These are phyloP conservation scores for Hesperia comma DNA, from an alignment of 2,888 invertebrate species.

Conservation along the genomic window DNA sequence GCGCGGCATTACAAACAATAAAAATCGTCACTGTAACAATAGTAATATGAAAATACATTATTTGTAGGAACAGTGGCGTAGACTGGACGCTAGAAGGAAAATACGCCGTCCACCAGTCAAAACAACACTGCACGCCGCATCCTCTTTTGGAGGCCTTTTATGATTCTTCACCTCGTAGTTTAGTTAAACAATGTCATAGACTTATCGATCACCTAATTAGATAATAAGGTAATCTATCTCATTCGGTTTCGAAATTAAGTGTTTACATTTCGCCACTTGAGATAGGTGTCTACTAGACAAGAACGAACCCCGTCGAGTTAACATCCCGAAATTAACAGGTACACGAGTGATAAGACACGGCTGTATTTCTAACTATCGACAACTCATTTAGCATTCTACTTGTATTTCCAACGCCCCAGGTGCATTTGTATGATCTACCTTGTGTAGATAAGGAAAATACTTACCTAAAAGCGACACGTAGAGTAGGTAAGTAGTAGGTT, in stretches of 20 bases:
- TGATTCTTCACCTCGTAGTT: constrained; percentile 21
- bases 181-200: constrained; percentile 51
- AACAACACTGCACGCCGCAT: constrained; percentile 17
- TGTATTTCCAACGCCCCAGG: constrained; percentile 13
- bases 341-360: constrained; percentile 20
- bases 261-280: constrained; percentile 35
- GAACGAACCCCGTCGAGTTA: constrained; percentile 36
- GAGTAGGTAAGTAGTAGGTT: too few relatives aligned
- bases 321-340: constrained; percentile 19
- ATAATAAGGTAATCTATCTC: constrained; percentile 60
- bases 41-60: constrained; percentile 36
- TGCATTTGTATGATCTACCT: not conserved
- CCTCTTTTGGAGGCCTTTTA: constrained; percentile 22
- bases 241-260: constrained; percentile 47
- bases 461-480: too few relatives aligned
- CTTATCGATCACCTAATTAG: constrained; percentile 70
- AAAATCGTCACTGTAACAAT: constrained; percentile 32
- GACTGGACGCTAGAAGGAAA: not conserved
- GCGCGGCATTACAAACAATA: constrained; percentile 38
- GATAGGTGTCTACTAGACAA: constrained; percentile 32
- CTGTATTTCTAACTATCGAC: constrained; percentile 13
- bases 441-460: constrained; percentile 9
- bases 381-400: constrained; percentile 15
- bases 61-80: not conserved
- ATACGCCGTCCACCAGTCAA: not conserved